Percentiles rank a stretch among this genome's conserved stretches.
phyloP scores from a whole-genome alignment of 2,797 vertebrate genomes.

The Sternarchorhynchus goeldii region DNA sequence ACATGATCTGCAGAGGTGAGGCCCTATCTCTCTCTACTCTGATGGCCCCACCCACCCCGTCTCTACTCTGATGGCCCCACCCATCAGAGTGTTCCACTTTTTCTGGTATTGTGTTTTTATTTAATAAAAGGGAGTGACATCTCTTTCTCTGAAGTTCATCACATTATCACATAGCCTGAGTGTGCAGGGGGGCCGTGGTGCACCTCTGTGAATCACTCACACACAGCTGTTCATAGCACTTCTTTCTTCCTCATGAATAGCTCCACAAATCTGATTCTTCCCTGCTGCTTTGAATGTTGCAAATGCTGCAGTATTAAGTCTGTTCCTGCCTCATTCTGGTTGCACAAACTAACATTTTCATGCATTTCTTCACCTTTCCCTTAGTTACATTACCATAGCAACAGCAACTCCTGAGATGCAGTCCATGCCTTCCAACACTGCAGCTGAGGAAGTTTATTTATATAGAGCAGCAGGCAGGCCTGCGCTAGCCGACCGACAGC shows the following conservation, averaged over 20 bases:
- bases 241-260: conserved; percentile 20
- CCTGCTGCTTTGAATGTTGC: conserved; percentile 3
- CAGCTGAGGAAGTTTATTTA: conserved; percentile 50
- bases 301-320: conserved; percentile 8
- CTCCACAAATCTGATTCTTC: background rate
- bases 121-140: background rate
- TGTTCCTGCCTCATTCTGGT: conserved; percentile 16
- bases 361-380: conserved; percentile 23
- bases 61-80: conserved; percentile 19
- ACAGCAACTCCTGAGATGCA: conserved; percentile 52
- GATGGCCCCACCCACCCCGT: conserved; percentile 10
- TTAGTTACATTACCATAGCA: conserved; percentile 58
- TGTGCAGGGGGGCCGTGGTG: background rate
- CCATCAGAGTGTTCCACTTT: background rate
- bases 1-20: conserved; percentile 86
- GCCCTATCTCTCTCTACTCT: conserved; percentile 15
- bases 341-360: conserved; percentile 38
- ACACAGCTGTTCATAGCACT: conserved; percentile 12
- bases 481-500: conserved; percentile 34
- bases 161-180: conserved; percentile 7
- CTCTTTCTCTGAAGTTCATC: background rate
- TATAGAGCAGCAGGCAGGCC: conserved; percentile 42
- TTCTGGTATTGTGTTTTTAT: background rate
- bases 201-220: conserved; percentile 22
- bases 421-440: conserved; percentile 45